Evolutionary conservation across 2,113 vertebrate genomes (phyloP).

Genomic region (Gyps fulvus): DNA sequence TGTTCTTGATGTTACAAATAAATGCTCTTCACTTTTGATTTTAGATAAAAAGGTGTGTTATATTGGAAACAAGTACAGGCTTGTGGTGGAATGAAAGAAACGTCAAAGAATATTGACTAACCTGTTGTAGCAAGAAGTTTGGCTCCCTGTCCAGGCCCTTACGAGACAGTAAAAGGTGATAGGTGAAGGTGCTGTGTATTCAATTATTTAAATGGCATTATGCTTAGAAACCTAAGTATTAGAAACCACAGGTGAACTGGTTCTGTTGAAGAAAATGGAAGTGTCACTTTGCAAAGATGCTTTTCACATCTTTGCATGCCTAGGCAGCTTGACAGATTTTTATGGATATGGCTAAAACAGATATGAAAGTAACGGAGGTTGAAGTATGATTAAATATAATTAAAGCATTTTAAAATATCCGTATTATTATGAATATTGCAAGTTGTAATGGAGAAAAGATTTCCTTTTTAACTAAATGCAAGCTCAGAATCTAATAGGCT

Average conservation of each 20-base stretch:
- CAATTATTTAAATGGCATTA: neutral
- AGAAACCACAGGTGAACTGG: neutral
- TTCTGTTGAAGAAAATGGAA: neutral
- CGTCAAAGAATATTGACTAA: neutral
- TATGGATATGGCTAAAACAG: neutral
- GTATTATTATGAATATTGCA: neutral
- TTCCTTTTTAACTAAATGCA: neutral
- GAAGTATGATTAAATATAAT: neutral
- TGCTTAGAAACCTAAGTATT: neutral
- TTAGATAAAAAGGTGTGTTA: neutral
- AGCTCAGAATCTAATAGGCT: neutral
- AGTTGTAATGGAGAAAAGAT: neutral
- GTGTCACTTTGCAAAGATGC: neutral
- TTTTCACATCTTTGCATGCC: neutral
- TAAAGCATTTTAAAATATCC: neutral
- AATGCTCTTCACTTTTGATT: neutral
- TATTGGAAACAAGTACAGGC: neutral
- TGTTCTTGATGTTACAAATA: neutral
- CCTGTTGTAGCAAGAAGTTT: neutral
- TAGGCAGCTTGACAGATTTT: neutral
- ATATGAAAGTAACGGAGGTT: neutral
- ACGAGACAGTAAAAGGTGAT: neutral
- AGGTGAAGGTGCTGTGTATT: neutral
- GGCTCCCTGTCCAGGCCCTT: neutral
- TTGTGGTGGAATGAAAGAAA: neutral